Evolutionary conservation across 1,140 invertebrate genomes (phyloP).

Genomic region (Aphaenogaster floridana): DNA sequence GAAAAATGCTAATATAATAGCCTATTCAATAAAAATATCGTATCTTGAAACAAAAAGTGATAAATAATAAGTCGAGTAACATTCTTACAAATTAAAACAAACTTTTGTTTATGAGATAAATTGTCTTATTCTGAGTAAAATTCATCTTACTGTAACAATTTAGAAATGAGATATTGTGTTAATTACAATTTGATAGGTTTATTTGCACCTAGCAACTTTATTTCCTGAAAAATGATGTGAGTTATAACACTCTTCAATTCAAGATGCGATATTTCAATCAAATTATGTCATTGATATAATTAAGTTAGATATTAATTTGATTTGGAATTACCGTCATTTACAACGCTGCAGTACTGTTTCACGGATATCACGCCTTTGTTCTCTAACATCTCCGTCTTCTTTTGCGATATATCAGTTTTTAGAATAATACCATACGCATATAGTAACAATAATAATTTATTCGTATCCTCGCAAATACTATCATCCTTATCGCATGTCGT

Average conservation of each 20-base stretch:
- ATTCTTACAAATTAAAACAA: background rate
- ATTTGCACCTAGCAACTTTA: background rate
- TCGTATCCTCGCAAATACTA: conserved; percentile 55
- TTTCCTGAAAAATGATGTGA: background rate
- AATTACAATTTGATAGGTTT: background rate
- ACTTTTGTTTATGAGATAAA: background rate
- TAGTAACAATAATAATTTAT: conserved; percentile 77
- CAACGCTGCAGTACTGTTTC: conserved; percentile 72
- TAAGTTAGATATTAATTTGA: conserved; percentile 13
- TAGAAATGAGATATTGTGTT: background rate
- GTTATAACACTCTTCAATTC: background rate
- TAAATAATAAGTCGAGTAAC: background rate
- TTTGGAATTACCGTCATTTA: conserved; percentile 75
- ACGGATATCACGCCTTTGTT: conserved; percentile 64
- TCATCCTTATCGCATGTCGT: background rate
- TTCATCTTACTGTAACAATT: background rate
- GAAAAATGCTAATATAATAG: background rate
- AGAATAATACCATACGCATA: conserved; percentile 67
- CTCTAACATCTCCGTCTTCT: conserved; percentile 5
- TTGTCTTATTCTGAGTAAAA: background rate
- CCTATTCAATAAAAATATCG: background rate
- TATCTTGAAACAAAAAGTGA: background rate
- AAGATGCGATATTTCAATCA: background rate
- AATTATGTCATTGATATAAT: background rate
- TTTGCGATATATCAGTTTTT: background rate